phyloP scores from a whole-genome alignment of 2,797 vertebrate genomes.

The Xerus rutilus region DNA sequence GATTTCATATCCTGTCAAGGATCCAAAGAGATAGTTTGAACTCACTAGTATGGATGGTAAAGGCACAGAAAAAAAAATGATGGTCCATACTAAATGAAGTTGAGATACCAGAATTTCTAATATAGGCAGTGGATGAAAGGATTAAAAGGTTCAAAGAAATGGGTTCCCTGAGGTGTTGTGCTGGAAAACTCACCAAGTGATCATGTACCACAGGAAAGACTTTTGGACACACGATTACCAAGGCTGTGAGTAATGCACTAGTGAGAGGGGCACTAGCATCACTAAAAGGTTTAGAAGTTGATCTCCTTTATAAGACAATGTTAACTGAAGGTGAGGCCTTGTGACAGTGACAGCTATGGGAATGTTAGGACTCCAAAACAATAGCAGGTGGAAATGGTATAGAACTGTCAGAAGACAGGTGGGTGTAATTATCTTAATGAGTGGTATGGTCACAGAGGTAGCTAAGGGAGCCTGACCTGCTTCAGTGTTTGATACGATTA shows the following conservation, averaged over 20 bases:
- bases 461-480: not conserved
- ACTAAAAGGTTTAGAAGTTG: not conserved
- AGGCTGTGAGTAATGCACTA: not conserved
- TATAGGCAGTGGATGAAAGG: not conserved
- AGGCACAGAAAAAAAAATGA: not conserved
- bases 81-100: not conserved
- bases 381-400: not conserved
- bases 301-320: not conserved
- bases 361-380: constrained; percentile 9
- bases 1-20: not conserved
- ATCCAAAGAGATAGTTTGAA: not conserved
- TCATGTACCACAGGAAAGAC: not conserved
- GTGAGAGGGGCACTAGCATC: not conserved
- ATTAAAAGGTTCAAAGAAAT: not conserved
- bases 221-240: not conserved
- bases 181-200: not conserved
- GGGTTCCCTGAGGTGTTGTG: not conserved
- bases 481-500: not conserved
- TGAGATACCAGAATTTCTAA: constrained; percentile 7
- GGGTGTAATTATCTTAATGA: not conserved
- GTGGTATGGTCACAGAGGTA: not conserved
- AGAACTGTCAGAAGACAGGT: not conserved
- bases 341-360: not conserved
- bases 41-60: not conserved
- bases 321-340: not conserved